Percentiles rank a stretch among this genome's conserved stretches.
Conservation (phyloP, 2,113 vertebrate species). For the Hippocampus mohnikei region DNA sequence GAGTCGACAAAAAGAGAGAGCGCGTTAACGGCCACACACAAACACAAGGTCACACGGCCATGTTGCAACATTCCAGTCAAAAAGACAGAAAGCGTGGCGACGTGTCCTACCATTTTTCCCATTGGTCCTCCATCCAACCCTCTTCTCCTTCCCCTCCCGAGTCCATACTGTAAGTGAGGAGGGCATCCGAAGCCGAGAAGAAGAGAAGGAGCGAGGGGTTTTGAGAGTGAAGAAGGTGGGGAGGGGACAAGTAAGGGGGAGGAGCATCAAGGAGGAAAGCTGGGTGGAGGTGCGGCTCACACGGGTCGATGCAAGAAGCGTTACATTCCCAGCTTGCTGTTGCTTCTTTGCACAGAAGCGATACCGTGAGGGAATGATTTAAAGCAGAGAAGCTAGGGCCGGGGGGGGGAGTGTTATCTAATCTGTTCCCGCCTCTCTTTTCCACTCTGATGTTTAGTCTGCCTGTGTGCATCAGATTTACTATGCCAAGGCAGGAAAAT, state of each 20-base stretch:
- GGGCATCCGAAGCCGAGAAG: slow-evolving; percentile 71
- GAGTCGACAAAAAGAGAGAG: slow-evolving; percentile 13
- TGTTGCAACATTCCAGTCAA: slow-evolving; percentile 25
- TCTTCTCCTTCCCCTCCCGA: slow-evolving; percentile 86
- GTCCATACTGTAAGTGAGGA: slow-evolving; percentile 85
- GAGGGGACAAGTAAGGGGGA: slow-evolving; percentile 26
- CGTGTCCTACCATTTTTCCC: slow-evolving; percentile 93
- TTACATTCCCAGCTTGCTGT: slow-evolving; percentile 40
- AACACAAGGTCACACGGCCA: slow-evolving; percentile 53
- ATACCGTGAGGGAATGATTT: slow-evolving; percentile 15
- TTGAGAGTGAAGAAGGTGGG: slow-evolving; percentile 41
- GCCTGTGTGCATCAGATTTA: slow-evolving; percentile 52
- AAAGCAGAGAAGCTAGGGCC: slow-evolving; percentile 29
- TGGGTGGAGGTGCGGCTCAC: slow-evolving; percentile 41
- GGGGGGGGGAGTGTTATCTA: slow-evolving; percentile 48
- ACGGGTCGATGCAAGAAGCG: slow-evolving; percentile 49
- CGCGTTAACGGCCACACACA: slow-evolving; percentile 28
- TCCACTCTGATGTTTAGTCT: slow-evolving; percentile 42
- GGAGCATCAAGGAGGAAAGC: slow-evolving; percentile 43
- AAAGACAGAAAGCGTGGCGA: slow-evolving; percentile 8
- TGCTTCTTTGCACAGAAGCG: slow-evolving; percentile 16
- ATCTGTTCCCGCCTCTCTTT: slow-evolving; percentile 26
- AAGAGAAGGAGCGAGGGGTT: slow-evolving; percentile 40
- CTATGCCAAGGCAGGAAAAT: slow-evolving; percentile 49
- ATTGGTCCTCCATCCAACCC: slow-evolving; percentile 97